Percentiles rank a stretch among this genome's conserved stretches.
These are phyloP conservation scores for Smutsia gigantea DNA, from an alignment of 2,797 vertebrate genomes.

Conservation along the genomic window DNA sequence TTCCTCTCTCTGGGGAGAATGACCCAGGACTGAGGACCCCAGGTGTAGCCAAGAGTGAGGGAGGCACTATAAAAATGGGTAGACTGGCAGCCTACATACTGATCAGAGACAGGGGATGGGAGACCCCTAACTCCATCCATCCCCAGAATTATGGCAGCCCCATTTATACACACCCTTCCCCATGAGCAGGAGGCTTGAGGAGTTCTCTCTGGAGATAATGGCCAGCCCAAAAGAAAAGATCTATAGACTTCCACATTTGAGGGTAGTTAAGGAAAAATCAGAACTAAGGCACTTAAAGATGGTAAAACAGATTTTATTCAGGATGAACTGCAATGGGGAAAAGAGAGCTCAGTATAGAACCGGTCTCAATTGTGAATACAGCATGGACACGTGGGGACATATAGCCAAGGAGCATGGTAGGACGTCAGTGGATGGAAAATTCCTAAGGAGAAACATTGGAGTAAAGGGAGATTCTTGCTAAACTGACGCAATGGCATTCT, in stretches of 20 bases:
- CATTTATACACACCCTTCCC: fast-evolving
- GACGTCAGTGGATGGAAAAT: background rate
- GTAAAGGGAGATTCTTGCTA: background rate
- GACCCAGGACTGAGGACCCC: background rate
- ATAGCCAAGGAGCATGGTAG: background rate
- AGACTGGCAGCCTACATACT: too few relatives aligned
- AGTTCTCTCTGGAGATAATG: background rate
- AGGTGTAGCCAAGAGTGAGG: background rate
- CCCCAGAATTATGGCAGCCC: background rate
- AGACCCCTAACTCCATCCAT: background rate
- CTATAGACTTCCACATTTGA: background rate
- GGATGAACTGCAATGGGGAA: background rate
- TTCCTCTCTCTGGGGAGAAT: background rate
- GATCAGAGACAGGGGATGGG: background rate
- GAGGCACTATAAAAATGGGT: background rate
- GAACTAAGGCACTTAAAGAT: background rate
- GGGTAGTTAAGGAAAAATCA: background rate
- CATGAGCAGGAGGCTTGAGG: background rate
- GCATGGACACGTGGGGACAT: background rate
- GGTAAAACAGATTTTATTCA: background rate
- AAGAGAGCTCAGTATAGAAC: background rate
- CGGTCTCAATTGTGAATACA: background rate
- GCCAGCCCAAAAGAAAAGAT: background rate
- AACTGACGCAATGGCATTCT: background rate
- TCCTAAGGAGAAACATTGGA: background rate